These are phyloP conservation scores for Rhagophthalmus giganteus DNA, from an alignment of 2,888 invertebrate genomes.

Conservation along the genomic window DNA sequence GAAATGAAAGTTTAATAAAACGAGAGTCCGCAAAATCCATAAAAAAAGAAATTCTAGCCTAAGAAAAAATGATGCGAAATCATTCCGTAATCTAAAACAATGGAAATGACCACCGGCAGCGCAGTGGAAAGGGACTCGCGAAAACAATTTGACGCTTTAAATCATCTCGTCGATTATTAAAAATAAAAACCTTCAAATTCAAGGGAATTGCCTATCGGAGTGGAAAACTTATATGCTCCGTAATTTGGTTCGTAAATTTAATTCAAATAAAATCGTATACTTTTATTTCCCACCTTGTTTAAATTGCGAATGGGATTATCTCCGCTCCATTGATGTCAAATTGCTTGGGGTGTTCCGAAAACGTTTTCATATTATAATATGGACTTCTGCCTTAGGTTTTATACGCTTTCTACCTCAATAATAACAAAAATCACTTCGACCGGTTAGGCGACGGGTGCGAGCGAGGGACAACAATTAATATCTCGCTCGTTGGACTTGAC, in stretches of 20 bases:
- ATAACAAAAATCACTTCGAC: constrained; percentile 17
- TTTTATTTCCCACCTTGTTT: constrained; percentile 42
- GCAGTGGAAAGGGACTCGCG: neutral
- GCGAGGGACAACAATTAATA: neutral
- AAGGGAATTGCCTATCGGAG: constrained; percentile 34
- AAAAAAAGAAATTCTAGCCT: too few relatives aligned
- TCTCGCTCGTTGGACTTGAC: constrained; percentile 7
- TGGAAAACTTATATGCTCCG: constrained; percentile 36
- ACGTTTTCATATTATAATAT: constrained; percentile 26
- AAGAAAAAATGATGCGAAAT: too few relatives aligned
- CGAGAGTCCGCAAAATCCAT: too few relatives aligned
- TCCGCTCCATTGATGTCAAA: constrained; percentile 51
- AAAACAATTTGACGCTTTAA: constrained; percentile 6
- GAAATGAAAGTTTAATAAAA: too few relatives aligned
- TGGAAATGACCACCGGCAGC: neutral
- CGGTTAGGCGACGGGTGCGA: neutral
- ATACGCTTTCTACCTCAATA: constrained; percentile 17
- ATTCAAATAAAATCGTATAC: constrained; percentile 35
- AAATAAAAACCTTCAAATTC: constrained; percentile 23
- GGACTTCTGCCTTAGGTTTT: constrained; percentile 21
- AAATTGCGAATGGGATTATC: constrained; percentile 51
- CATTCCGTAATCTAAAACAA: neutral
- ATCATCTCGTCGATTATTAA: constrained; percentile 13
- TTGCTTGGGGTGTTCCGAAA: constrained; percentile 42
- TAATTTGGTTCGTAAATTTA: constrained; percentile 34